Conservation (phyloP, 2,797 vertebrate species). For the Paedocypris micromegethes region DNA sequence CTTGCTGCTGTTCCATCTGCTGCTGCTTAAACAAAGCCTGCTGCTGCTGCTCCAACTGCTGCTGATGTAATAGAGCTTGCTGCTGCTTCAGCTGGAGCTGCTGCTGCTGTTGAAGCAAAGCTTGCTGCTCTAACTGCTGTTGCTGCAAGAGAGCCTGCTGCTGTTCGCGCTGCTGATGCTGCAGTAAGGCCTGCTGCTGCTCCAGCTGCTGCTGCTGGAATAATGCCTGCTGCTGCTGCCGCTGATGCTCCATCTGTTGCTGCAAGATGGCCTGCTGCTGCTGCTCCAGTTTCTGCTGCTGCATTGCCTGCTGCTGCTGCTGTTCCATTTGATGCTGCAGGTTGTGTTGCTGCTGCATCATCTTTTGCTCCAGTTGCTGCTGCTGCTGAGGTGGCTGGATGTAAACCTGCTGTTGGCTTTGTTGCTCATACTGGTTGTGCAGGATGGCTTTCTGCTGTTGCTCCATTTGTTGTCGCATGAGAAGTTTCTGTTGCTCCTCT, state of each 20-base stretch:
- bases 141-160: conserved; percentile 59
- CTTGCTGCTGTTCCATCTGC: conserved; percentile 51
- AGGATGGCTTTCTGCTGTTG: conserved; percentile 40
- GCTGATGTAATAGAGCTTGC: conserved; percentile 54
- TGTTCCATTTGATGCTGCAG: conserved; percentile 40
- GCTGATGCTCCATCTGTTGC: conserved; percentile 55
- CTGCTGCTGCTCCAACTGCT: conserved; percentile 58
- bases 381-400: conserved; percentile 52
- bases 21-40: conserved; percentile 47
- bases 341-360: conserved; percentile 56
- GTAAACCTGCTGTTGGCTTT: conserved; percentile 49
- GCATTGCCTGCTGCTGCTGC: conserved; percentile 39
- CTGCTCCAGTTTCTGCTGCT: conserved; percentile 47
- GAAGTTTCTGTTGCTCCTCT: conserved; percentile 52
- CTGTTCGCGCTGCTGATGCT: conserved; percentile 57
- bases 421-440: conserved; percentile 52
- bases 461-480: conserved; percentile 57
- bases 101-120: conserved; percentile 53
- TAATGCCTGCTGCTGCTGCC: conserved; percentile 51
- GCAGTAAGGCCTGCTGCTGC: conserved; percentile 50
- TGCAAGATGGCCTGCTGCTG: conserved; percentile 52
- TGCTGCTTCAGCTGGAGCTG: conserved; percentile 52
- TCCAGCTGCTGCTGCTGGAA: conserved; percentile 51
- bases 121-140: conserved; percentile 54
- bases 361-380: conserved; percentile 53